These are phyloP conservation scores for Coenobita brevimanus DNA, from an alignment of 1,140 invertebrate genomes.

Conservation along the genomic window DNA sequence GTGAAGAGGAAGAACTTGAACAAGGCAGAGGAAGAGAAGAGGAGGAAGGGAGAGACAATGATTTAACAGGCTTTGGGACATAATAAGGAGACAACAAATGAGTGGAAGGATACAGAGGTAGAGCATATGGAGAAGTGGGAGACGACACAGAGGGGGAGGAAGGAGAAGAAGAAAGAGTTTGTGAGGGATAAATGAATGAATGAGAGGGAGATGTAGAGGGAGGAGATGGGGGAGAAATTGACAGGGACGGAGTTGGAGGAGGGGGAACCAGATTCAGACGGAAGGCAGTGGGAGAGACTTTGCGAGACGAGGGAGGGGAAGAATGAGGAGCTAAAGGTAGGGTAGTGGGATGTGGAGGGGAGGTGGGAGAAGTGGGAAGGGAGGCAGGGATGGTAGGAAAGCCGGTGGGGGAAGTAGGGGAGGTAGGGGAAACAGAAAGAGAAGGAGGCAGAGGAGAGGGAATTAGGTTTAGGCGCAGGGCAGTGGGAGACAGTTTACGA, in stretches of 20 bases:
- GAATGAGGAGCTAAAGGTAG: neutral
- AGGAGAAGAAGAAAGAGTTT: no score
- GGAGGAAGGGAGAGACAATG: neutral
- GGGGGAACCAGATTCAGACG: no score
- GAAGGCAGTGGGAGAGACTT: neutral
- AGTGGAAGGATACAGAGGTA: no score
- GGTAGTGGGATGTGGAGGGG: constrained; percentile 4
- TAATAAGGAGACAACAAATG: no score
- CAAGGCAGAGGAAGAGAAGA: neutral
- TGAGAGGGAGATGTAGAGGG: no score
- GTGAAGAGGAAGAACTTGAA: no score
- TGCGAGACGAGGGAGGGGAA: neutral
- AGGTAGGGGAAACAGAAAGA: neutral
- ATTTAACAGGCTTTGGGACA: neutral
- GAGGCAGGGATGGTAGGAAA: no score
- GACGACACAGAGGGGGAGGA: no score
- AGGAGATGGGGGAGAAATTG: no score
- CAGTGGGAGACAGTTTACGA: neutral
- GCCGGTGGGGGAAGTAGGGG: neutral
- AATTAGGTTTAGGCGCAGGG: neutral
- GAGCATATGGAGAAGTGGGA: no score
- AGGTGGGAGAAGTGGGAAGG: neutral
- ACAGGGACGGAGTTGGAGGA: neutral
- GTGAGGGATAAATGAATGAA: no score
- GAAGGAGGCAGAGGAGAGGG: neutral